Conservation (phyloP, 2,888 invertebrate species). For the Suillia variegata region DNA sequence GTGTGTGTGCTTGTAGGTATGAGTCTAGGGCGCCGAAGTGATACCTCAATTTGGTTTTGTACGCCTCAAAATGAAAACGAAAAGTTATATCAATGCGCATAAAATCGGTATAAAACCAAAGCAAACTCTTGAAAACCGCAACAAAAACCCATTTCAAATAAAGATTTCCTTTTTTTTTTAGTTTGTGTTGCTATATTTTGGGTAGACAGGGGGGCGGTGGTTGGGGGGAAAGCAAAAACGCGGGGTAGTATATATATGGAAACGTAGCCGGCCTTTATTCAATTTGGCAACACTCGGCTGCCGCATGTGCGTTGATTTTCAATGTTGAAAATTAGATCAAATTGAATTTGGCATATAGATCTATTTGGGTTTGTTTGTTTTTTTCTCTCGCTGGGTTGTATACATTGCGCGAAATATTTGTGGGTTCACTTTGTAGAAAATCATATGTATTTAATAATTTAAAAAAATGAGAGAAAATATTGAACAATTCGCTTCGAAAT, state of each 20-base stretch:
- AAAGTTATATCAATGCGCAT: neutral
- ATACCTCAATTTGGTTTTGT: conserved; percentile 27
- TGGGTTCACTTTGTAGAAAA: too few relatives aligned
- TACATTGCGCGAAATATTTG: too few relatives aligned
- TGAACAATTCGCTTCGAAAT: too few relatives aligned
- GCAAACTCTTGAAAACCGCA: neutral
- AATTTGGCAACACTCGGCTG: conserved; percentile 39
- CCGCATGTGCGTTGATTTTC: conserved; percentile 42
- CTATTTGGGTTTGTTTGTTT: too few relatives aligned
- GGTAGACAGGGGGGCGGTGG: neutral
- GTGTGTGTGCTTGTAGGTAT: neutral
- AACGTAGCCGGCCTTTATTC: conserved; percentile 39
- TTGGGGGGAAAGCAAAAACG: neutral
- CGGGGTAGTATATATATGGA: conserved; percentile 12
- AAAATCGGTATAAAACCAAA: neutral
- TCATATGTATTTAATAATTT: too few relatives aligned
- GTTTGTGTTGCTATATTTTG: neutral
- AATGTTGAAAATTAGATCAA: conserved; percentile 39
- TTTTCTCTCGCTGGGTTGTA: neutral
- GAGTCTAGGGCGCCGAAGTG: conserved; percentile 5
- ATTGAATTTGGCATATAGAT: conserved; percentile 12
- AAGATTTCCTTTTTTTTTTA: neutral
- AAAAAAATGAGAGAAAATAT: too few relatives aligned
- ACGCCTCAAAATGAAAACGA: too few relatives aligned
- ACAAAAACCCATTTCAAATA: conserved; percentile 3